Evolutionary conservation across 2,888 invertebrate species (phyloP).

Genomic region (Neoascia interrupta): DNA sequence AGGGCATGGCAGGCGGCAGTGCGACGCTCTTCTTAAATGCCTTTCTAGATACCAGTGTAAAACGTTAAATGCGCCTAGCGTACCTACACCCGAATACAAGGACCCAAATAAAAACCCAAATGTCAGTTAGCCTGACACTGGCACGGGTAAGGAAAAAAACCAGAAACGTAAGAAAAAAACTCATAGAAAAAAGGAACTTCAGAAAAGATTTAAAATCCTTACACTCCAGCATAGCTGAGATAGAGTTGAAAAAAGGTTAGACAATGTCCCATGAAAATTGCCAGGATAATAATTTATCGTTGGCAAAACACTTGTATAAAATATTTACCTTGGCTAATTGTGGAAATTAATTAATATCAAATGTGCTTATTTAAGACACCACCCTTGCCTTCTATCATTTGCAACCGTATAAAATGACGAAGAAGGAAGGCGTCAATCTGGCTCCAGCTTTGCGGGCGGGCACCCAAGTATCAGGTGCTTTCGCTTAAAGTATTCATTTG

Average conservation of each 20-base stretch:
- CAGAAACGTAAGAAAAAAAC: too few relatives aligned
- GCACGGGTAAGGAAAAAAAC: constrained; percentile 4
- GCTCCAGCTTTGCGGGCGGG: constrained; percentile 17
- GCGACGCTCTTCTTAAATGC: constrained; percentile 54
- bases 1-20: constrained; percentile 42
- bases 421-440: too few relatives aligned
- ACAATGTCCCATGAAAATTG: constrained; percentile 52
- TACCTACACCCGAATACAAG: constrained; percentile 32
- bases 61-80: constrained; percentile 48
- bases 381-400: not conserved
- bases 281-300: constrained; percentile 54
- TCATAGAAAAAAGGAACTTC: constrained; percentile 7
- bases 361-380: constrained; percentile 55
- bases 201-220: too few relatives aligned
- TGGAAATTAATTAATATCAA: constrained; percentile 68
- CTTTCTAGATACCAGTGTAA: constrained; percentile 46
- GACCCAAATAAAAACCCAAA: constrained; percentile 35
- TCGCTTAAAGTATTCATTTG: constrained; percentile 26
- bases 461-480: constrained; percentile 53
- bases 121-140: constrained; percentile 22
- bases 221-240: constrained; percentile 1
- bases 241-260: constrained; percentile 26
- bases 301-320: constrained; percentile 59
- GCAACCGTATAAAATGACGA: constrained; percentile 19
- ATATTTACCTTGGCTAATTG: constrained; percentile 66